Percentiles rank a stretch among this genome's conserved stretches.
These are phyloP conservation scores for Burhinus bistriatus DNA, from an alignment of 2,113 vertebrate genomes.

Conservation along the genomic window DNA sequence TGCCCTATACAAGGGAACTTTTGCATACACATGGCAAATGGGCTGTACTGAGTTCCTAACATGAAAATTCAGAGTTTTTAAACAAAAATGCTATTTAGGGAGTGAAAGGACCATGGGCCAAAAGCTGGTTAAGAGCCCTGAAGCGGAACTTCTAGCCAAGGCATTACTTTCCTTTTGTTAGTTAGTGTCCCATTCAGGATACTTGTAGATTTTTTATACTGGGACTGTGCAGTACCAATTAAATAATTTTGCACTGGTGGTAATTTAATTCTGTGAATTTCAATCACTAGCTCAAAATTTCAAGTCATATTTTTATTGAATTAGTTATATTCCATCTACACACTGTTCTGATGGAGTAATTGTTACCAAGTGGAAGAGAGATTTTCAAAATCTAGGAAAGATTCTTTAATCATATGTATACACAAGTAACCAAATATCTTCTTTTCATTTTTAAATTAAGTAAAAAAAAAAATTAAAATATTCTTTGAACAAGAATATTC, in stretches of 20 bases:
- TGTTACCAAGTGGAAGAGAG: neutral
- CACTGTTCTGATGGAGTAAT: neutral
- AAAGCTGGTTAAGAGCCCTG: neutral
- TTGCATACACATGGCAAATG: neutral
- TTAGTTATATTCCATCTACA: neutral
- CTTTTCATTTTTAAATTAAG: neutral
- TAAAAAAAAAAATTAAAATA: neutral
- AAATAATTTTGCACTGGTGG: neutral
- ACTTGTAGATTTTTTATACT: neutral
- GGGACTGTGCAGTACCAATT: neutral
- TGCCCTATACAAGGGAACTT: neutral
- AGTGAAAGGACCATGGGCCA: neutral
- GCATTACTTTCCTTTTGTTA: neutral
- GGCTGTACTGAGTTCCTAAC: neutral
- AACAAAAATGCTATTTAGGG: neutral
- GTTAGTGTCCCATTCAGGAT: neutral
- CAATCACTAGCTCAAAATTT: neutral
- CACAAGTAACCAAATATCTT: neutral
- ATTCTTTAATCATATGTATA: neutral
- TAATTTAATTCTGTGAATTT: neutral
- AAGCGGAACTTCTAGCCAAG: neutral
- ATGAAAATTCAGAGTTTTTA: constrained; percentile 30
- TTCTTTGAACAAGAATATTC: neutral
- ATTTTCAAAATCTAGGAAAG: neutral
- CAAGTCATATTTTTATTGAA: neutral